A percentile compares a stretch with the other conserved stretches of the same genome.
Evolutionary conservation across 2,113 vertebrate genomes (phyloP).

Genomic region (Cryptotis parvus): DNA sequence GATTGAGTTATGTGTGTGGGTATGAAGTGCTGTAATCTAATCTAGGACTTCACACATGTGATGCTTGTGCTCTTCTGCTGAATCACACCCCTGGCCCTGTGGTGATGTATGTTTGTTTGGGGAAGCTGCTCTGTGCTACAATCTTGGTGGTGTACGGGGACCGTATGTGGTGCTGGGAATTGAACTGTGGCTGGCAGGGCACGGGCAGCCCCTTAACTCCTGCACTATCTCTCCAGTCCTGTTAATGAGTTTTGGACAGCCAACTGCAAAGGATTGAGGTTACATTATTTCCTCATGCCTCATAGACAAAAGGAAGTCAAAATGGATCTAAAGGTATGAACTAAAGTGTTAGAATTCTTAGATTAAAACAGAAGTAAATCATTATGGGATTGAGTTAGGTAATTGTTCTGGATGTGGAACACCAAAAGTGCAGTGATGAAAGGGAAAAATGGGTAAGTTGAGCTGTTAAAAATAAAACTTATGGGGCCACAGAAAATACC

Average conservation of each 20-base stretch:
- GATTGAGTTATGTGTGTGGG: background rate
- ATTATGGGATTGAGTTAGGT: background rate
- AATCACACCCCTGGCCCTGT: too few species aligned
- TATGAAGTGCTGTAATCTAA: too few species aligned
- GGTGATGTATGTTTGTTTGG: too few species aligned
- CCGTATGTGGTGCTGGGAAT: too few species aligned
- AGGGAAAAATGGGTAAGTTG: background rate
- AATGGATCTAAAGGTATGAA: background rate
- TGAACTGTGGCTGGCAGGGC: too few species aligned
- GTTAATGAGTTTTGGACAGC: background rate
- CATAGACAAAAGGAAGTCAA: slow-evolving; percentile 1
- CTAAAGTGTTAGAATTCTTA: background rate
- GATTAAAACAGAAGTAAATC: background rate
- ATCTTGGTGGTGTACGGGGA: too few species aligned
- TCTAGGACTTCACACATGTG: too few species aligned
- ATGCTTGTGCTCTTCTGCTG: too few species aligned
- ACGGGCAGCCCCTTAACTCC: too few species aligned
- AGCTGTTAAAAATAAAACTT: background rate
- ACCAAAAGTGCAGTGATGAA: background rate
- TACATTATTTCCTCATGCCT: background rate
- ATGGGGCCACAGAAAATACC: background rate
- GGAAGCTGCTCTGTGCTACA: too few species aligned
- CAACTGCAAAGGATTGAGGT: background rate
- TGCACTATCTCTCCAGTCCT: too few species aligned
- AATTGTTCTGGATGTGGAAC: background rate